Base-by-base conservation (phyloP, 2,888 invertebrate genomes). In the Punctoribates punctum region DNA sequence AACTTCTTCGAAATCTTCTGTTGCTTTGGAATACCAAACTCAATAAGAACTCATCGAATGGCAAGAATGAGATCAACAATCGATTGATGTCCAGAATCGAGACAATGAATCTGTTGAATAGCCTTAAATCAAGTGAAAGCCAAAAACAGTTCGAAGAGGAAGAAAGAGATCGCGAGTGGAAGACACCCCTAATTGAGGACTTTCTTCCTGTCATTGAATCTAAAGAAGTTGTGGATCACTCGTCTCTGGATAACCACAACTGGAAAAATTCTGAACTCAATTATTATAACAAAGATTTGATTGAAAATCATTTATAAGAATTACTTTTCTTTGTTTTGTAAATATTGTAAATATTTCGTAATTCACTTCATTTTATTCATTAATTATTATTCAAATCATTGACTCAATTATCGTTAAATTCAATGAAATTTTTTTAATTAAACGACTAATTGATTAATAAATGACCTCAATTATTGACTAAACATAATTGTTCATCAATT, bases 211-310 rank as follows among this genome's bases (percentile, higher is more conserved):
- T 3, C 9, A 1, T 13, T 54, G 54, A 54, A 54, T 5, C 20
- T 17, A 34, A 65, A 34, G 20, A 38, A 2, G 25, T 4, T 1
- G 9, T 13, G 25, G 1, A 57, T 23, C 3, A 6, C 65, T 65
- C 17, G 4, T 13, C 8, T 29, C 11, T 27, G 9, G 1, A 17
- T 8, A 20, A 34, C 38, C n/a, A 65, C n/a, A 65, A 38, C 6
- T 65, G 34, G 65, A 34, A 34, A 5, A 34, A 65, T 34, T 65
- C 65, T 34, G 65, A 65, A 34, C 65, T 65, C n/a, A 65, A 65
- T 34, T 65, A 65, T 34, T 65, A 65, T 38, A 65, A 65, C 65
- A 65, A 65, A 65, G 34, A 65, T 3, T 27, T 34, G 3, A 57
- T 25, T 25, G 13, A 57, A 20, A 23, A 57, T 20, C 17, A 17